phyloP scores from a whole-genome alignment of 2,797 vertebrate genomes.

The Tadarida brasiliensis region DNA sequence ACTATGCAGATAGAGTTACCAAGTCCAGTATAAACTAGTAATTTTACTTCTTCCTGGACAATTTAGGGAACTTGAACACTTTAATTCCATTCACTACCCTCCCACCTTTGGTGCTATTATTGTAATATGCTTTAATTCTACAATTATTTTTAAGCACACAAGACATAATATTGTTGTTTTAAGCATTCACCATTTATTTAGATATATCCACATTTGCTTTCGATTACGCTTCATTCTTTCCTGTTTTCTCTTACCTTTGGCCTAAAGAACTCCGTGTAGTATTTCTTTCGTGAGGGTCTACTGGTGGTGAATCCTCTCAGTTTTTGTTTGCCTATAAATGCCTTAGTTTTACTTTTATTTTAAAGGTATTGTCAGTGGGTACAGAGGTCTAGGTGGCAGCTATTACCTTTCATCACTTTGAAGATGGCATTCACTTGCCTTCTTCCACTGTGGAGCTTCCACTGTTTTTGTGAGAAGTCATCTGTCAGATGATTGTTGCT shows the following conservation, averaged over 20 bases:
- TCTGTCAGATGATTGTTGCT: background rate
- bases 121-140: background rate
- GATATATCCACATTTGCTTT: background rate
- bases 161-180: background rate
- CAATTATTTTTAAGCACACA: background rate
- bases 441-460: background rate
- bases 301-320: background rate
- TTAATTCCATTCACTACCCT: background rate
- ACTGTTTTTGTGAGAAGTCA: background rate
- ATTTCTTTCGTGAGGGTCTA: background rate
- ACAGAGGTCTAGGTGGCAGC: background rate
- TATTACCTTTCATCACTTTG: background rate
- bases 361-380: background rate
- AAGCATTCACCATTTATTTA: background rate
- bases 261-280: background rate
- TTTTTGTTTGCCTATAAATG: background rate
- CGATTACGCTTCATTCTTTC: background rate
- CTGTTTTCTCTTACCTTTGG: background rate
- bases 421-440: background rate
- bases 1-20: background rate
- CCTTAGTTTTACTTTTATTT: background rate
- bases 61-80: background rate
- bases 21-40: background rate
- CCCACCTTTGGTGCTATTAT: background rate
- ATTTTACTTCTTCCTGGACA: background rate